Evolutionary conservation across 2,888 invertebrate species (phyloP), one percentile per base, ranked within the genome.

Genomic region (Hirtodrosophila duncani): DNA sequence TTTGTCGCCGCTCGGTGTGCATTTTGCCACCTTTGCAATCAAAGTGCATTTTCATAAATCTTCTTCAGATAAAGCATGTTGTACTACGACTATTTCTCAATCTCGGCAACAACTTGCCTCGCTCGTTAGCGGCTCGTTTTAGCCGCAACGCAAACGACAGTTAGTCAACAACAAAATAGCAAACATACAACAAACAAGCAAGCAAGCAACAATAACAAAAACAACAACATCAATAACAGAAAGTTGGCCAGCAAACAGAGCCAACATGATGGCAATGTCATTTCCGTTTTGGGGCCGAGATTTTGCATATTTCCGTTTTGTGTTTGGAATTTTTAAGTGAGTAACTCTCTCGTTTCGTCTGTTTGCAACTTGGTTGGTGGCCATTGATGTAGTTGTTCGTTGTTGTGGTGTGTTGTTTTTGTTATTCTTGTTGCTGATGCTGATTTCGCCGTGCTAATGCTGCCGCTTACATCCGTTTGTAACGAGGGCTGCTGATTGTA

Each of bases 251-350:
- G 37, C 41, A 58, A 57, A 46, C 51, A 38, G 51, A 41, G 53
- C 67, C 61, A 68, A 60, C 59, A 63, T 70, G 65, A 62, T 55
- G 62, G 60, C 67, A 61, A 48, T 60, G 63, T 78, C 78, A 83
- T 83, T 83, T 83, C 81, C 83, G 82, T 44, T 74, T 69, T 55
- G 53, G 58, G 29, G 48, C 60, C 60, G 55, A 65, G 78, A 69
- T 71, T 81, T 66, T 81, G 68, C 82, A 81, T 82, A 84, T 84
- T 83, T 83, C 84, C 84, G 84, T 77, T 77, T 67, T 74, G 82
- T 77, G 82, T 74, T 81, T 65, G 59, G 81, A 75, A 82, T 83
- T 81, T 83, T 74, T 78, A 82, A 84, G 81, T 78, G 77, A 81
- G 69, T 70, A 57, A 65, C 65, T 57, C 34, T n/a, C n/a, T n/a